Evolutionary conservation across 2,113 vertebrate genomes (phyloP), one percentile per base, ranked within the genome.

Genomic region (Gadus chalcogrammus): DNA sequence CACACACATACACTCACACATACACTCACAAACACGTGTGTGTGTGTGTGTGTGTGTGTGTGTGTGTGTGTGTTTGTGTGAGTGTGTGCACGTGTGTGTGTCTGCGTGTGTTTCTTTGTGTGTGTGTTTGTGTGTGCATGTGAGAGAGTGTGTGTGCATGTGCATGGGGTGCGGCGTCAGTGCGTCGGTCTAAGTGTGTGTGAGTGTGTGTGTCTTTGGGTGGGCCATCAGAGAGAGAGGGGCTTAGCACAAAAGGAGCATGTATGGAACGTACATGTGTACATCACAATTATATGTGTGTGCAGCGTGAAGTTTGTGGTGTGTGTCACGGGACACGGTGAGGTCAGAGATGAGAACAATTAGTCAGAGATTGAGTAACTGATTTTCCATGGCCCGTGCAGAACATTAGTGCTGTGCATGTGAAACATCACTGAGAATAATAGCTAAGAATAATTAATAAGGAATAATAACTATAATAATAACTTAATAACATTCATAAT

Each of bases 361-460:
- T 42, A 31, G 31, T 31, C 31, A 31, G 31, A 70, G 69, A 71
- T 56, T 71, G 71, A 74, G 79, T 73, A 84, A 84, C 70, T 28
- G 66, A 67, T 60, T 71, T 67, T 72, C 72, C 62, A 16, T 68
- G 65, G 77, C 74, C 78, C 72, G 66, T 42, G 27, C 77, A 75
- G 74, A 81, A 73, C 80, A 73, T 73, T 78, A 70, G 68, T 73
- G 62, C 72, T 80, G 73, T 77, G 73, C 64, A 48, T 82, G 76
- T 79, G 75, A 78, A 84, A 78, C 77, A 76, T 42, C 62, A 79
- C 79, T 75, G 67, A 73, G 9, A 20, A 84, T 85, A 69, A 76
- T 76, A 79, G 77, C 60, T 64, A 83, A 82, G 78, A 76, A 85
- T 82, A 84, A 87, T 88, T 80, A 75, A 79, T 31, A 82, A 79